Evolutionary conservation across 2,888 invertebrate genomes (phyloP).

Genomic region (Machimus atricapillus): DNA sequence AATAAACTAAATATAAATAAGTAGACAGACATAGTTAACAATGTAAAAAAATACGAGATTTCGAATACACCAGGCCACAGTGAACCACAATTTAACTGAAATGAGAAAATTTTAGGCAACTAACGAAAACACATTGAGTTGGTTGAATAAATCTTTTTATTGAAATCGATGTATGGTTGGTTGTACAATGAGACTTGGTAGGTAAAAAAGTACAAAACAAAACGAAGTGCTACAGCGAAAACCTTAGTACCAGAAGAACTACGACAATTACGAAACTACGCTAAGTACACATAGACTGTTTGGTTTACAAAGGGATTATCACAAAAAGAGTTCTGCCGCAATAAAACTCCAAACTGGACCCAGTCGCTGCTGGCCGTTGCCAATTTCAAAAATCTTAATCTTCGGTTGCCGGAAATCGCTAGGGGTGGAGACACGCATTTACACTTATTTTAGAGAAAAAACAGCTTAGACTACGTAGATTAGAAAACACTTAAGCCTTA

Average conservation of each 20-base stretch:
- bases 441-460: constrained; percentile 20
- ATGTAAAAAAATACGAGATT: not conserved
- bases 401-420: not conserved
- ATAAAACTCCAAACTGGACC: not conserved
- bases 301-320: constrained; percentile 13
- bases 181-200: not conserved
- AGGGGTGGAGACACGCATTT: not conserved
- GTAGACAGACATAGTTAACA: not conserved
- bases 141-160: not conserved
- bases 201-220: constrained; percentile 11
- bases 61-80: not conserved
- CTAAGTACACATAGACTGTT: not conserved
- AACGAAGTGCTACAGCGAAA: not conserved
- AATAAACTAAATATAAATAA: not conserved
- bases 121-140: not conserved
- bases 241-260: not conserved
- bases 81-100: not conserved
- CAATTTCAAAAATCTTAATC: not conserved
- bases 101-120: not conserved
- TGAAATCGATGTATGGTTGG: constrained; percentile 7
- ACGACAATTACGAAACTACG: constrained; percentile 10
- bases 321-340: constrained; percentile 19
- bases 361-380: not conserved
- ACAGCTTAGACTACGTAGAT: constrained; percentile 14
- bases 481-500: constrained; percentile 40